phyloP scores from a whole-genome alignment of 2,113 vertebrate genomes.

The Suricata suricatta region DNA sequence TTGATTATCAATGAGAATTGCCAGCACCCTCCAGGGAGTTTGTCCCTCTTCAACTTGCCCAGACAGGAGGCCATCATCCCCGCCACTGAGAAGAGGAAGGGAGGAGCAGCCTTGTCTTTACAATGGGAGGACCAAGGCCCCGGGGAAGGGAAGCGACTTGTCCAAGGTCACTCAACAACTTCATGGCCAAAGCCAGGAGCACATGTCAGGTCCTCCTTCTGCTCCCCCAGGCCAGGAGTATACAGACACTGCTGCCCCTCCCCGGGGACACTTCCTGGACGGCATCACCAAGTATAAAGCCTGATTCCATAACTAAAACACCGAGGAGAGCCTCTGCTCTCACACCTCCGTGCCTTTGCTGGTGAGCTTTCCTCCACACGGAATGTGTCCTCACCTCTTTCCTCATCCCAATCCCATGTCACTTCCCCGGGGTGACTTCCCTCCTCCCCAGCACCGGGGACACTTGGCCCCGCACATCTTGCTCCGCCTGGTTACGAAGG shows the following conservation, averaged over 20 bases:
- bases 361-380: neutral
- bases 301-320: fast-evolving
- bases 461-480: neutral
- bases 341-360: neutral
- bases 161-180: neutral
- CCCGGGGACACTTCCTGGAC: neutral
- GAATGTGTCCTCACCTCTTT: neutral
- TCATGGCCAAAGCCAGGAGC: neutral
- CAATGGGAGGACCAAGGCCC: neutral
- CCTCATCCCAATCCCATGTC: neutral
- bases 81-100: neutral
- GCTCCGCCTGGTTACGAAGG: fast-evolving
- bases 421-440: no score
- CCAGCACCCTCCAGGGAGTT: neutral
- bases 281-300: fast-evolving
- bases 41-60: no score
- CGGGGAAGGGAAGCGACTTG: neutral
- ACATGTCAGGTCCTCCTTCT: neutral
- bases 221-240: neutral
- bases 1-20: neutral
- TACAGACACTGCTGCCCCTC: neutral
- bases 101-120: neutral
- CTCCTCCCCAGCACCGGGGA: neutral
- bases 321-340: neutral
- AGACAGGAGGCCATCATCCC: fast-evolving